A percentile compares a stretch with the other conserved stretches of the same genome.
Evolutionary conservation across 1,140 invertebrate genomes (phyloP).

Genomic region (Drosophila nikananu): DNA sequence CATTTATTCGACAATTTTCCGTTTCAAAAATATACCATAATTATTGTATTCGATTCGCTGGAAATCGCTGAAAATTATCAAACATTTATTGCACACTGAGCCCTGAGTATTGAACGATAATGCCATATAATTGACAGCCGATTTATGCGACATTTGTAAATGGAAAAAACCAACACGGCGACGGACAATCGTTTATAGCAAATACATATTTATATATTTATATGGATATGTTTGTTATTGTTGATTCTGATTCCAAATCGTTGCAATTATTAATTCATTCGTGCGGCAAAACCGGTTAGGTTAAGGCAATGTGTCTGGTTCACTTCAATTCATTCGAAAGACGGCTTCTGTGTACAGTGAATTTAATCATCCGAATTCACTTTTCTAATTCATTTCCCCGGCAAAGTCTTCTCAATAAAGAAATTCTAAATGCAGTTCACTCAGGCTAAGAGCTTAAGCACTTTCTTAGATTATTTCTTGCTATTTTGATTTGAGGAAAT

Average conservation of each 20-base stretch:
- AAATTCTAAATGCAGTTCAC: slow-evolving; percentile 6
- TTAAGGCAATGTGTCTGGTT: not conserved
- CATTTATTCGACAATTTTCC: slow-evolving; percentile 47
- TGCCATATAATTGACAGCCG: slow-evolving; percentile 71
- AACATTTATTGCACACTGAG: slow-evolving; percentile 56
- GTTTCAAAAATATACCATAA: slow-evolving; percentile 27
- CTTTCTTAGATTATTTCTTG: slow-evolving; percentile 70
- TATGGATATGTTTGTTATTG: slow-evolving; percentile 21
- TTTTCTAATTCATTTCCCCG: slow-evolving; percentile 13
- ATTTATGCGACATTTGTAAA: slow-evolving; percentile 69
- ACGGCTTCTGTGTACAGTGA: not conserved
- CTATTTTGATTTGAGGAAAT: slow-evolving; percentile 30
- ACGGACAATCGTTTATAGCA: not conserved
- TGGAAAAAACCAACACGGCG: slow-evolving; percentile 1
- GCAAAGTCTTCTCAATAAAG: not conserved
- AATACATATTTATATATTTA: not conserved
- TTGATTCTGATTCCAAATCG: slow-evolving; percentile 25
- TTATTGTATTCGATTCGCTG: not conserved
- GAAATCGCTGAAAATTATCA: slow-evolving; percentile 33
- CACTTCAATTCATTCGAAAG: slow-evolving; percentile 3
- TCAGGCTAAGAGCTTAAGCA: slow-evolving; percentile 38
- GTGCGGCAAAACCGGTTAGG: too few relatives aligned
- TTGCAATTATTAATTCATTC: slow-evolving; percentile 37
- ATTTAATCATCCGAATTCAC: slow-evolving; percentile 3
- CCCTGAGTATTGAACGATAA: slow-evolving; percentile 41